Evolutionary conservation across 2,113 vertebrate genomes (phyloP).

Genomic region (Oenanthe melanoleuca): DNA sequence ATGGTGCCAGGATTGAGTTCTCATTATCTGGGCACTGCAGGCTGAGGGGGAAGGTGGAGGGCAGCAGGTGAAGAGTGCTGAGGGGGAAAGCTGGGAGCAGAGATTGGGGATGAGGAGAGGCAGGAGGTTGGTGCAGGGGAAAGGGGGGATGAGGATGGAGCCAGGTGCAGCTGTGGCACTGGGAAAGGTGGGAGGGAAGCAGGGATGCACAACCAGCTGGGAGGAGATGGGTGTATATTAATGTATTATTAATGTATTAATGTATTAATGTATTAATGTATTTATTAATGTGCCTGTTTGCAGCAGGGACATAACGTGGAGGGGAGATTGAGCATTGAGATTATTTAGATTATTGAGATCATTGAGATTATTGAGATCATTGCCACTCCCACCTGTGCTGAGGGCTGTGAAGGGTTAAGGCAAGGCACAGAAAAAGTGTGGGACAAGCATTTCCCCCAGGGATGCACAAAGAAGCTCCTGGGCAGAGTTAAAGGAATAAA

Average conservation of each 20-base stretch:
- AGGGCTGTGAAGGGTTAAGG: neutral
- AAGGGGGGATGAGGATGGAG: neutral
- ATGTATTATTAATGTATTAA: too few relatives aligned
- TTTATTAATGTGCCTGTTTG: neutral
- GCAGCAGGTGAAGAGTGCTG: neutral
- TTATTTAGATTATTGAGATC: neutral
- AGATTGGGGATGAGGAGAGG: neutral
- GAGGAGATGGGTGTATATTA: neutral
- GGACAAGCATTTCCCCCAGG: neutral
- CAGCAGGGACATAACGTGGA: neutral
- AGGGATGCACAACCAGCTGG: fast-evolving
- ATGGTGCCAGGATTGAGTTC: neutral
- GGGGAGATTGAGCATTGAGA: neutral
- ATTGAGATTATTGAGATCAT: neutral
- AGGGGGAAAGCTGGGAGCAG: neutral
- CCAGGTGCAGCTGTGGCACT: neutral
- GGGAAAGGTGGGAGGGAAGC: neutral
- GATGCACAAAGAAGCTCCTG: neutral
- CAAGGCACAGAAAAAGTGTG: neutral
- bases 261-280: too few relatives aligned
- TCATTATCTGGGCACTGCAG: neutral
- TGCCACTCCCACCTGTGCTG: neutral
- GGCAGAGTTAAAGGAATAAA: neutral
- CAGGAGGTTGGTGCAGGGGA: neutral
- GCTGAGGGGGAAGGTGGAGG: neutral